Conservation (phyloP, 1,140 invertebrate species). For the Agrypnia vestita region DNA sequence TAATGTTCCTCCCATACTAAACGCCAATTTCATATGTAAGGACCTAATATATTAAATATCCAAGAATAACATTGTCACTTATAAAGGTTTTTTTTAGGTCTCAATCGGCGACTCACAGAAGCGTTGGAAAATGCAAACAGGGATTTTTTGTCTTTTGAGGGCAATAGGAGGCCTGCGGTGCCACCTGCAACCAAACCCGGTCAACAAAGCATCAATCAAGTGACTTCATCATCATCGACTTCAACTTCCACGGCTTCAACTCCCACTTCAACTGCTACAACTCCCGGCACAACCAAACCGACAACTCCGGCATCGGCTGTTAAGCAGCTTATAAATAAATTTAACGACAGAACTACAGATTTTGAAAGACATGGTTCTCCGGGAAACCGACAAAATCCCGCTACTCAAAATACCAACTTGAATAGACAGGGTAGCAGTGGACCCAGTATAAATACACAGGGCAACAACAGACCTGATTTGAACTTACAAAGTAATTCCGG, state of each 20-base stretch:
- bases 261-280: slow-evolving; percentile 16
- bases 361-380: slow-evolving; percentile 27
- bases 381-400: slow-evolving; percentile 2
- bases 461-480: neutral
- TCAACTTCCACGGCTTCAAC: neutral
- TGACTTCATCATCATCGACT: neutral
- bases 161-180: slow-evolving; percentile 42
- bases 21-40: too few species aligned
- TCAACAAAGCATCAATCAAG: slow-evolving; percentile 25
- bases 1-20: too few species aligned
- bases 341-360: slow-evolving; percentile 33
- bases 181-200: slow-evolving; percentile 14
- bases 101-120: slow-evolving; percentile 14
- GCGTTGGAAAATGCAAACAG: slow-evolving; percentile 45
- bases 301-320: slow-evolving; percentile 47
- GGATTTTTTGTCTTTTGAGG: slow-evolving; percentile 49
- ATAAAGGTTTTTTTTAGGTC: slow-evolving; percentile 15
- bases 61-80: neutral
- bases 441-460: slow-evolving; percentile 15
- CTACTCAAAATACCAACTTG: neutral
- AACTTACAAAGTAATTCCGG: neutral
- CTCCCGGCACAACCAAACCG: neutral
- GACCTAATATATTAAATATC: too few species aligned
- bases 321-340: slow-evolving; percentile 49
- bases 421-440: slow-evolving; percentile 23